A percentile compares a stretch with the other conserved stretches of the same genome.
Evolutionary conservation across 1,140 invertebrate species (phyloP).

Genomic region (Papilio dardanus): DNA sequence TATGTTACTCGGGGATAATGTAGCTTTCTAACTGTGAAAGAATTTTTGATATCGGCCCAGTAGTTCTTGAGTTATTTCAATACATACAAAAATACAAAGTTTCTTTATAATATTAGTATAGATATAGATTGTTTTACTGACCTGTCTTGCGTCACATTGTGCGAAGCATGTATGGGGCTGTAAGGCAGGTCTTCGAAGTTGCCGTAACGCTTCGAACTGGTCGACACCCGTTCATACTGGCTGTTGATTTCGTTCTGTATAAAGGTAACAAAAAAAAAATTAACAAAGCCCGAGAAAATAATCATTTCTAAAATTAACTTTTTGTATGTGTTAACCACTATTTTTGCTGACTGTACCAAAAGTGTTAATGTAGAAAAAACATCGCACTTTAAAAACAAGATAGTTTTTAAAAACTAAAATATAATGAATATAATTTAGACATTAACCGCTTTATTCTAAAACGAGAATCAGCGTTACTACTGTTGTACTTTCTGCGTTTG

Average conservation of each 20-base stretch:
- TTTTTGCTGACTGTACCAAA: background rate
- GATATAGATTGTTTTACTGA: slow-evolving; percentile 42
- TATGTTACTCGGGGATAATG: too few species aligned
- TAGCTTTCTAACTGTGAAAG: too few species aligned
- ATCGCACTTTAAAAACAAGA: background rate
- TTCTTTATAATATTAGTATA: too few species aligned
- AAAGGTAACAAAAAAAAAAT: background rate
- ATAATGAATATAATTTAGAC: too few species aligned
- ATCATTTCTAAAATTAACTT: background rate
- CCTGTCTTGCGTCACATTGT: slow-evolving; percentile 66
- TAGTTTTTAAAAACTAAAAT: background rate
- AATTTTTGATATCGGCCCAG: too few species aligned
- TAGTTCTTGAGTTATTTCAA: too few species aligned
- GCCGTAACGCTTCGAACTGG: slow-evolving; percentile 47
- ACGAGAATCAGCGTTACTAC: too few species aligned
- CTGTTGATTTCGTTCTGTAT: slow-evolving; percentile 2
- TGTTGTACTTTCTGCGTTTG: too few species aligned
- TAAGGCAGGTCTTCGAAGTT: slow-evolving; percentile 68
- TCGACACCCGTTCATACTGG: background rate
- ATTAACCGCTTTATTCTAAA: too few species aligned
- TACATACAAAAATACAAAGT: too few species aligned
- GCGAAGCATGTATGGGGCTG: slow-evolving; percentile 64
- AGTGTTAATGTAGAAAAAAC: background rate
- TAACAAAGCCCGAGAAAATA: background rate
- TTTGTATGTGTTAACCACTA: too few species aligned